A percentile compares a stretch with the other conserved stretches of the same genome.
Conservation (phyloP, 2,113 vertebrate species). For the Hucho hucho region DNA sequence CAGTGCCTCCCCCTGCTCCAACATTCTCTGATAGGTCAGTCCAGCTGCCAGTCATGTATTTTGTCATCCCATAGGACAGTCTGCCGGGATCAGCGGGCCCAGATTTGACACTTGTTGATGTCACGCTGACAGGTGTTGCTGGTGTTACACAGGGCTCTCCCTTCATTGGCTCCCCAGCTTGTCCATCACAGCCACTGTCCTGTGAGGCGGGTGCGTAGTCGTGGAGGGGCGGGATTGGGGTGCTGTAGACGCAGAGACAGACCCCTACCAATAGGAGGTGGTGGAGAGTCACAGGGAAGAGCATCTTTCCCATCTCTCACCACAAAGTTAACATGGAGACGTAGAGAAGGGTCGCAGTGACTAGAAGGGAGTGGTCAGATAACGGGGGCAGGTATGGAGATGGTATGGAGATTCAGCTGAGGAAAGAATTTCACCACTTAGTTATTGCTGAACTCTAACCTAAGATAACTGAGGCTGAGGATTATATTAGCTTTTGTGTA, state of each 20-base stretch:
- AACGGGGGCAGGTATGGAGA: constrained; percentile 10
- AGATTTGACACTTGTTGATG: constrained; percentile 14
- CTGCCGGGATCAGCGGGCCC: constrained; percentile 12
- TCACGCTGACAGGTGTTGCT: background rate
- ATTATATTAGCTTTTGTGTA: constrained; percentile 24
- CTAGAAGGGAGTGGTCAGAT: background rate
- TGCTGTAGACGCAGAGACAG: constrained; percentile 52
- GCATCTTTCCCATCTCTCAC: constrained; percentile 60
- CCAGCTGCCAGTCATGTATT: constrained; percentile 12
- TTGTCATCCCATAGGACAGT: background rate
- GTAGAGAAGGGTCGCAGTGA: constrained; percentile 3
- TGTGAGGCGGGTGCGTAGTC: constrained; percentile 6
- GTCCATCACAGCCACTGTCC: constrained; percentile 37
- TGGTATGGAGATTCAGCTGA: constrained; percentile 17
- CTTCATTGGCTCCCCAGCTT: no score
- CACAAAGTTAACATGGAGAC: constrained; percentile 12
- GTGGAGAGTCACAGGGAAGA: constrained; percentile 36
- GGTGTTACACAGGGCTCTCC: constrained; percentile 14
- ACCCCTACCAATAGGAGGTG: constrained; percentile 58
- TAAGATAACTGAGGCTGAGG: constrained; percentile 31
- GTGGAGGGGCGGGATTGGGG: constrained; percentile 38
- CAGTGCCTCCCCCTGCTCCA: constrained; percentile 43
- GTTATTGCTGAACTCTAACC: background rate
- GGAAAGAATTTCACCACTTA: constrained; percentile 17
- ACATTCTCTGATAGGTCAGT: constrained; percentile 27